Evolutionary conservation across 2,888 invertebrate species (phyloP).

Genomic region (Drosophila mettleri): DNA sequence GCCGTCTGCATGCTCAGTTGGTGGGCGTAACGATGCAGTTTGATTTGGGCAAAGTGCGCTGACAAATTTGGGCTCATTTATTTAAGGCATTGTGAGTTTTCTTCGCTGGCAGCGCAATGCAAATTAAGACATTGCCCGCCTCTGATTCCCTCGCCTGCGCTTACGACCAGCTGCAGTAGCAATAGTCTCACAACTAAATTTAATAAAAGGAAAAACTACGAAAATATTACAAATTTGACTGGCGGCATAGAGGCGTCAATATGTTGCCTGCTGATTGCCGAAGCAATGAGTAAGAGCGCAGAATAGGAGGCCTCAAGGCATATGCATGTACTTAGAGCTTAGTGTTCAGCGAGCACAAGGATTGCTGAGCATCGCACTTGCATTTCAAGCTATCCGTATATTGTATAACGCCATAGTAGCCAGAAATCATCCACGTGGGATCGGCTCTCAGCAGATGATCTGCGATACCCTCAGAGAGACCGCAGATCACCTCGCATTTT

Average conservation of each 20-base stretch:
- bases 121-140: conserved; percentile 69
- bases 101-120: conserved; percentile 61
- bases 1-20: conserved; percentile 3
- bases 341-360: not conserved
- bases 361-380: conserved; percentile 28
- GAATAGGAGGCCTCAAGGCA: not conserved
- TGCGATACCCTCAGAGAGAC: conserved; percentile 88
- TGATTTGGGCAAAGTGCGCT: conserved; percentile 61
- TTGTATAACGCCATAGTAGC: conserved; percentile 93
- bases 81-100: conserved; percentile 52
- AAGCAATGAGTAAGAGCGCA: not conserved
- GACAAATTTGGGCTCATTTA: conserved; percentile 81
- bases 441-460: conserved; percentile 86
- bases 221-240: conserved; percentile 10
- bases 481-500: conserved; percentile 95
- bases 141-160: not conserved
- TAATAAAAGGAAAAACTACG: conserved; percentile 7
- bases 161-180: conserved; percentile 30
- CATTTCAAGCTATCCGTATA: conserved; percentile 83
- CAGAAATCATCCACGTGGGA: conserved; percentile 92
- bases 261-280: conserved; percentile 33
- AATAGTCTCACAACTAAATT: conserved; percentile 17
- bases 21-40: conserved; percentile 76
- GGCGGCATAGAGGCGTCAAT: conserved; percentile 23
- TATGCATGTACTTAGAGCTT: not conserved